phyloP scores from a whole-genome alignment of 2,888 invertebrate genomes.

The Cheiracanthium punctorium region DNA sequence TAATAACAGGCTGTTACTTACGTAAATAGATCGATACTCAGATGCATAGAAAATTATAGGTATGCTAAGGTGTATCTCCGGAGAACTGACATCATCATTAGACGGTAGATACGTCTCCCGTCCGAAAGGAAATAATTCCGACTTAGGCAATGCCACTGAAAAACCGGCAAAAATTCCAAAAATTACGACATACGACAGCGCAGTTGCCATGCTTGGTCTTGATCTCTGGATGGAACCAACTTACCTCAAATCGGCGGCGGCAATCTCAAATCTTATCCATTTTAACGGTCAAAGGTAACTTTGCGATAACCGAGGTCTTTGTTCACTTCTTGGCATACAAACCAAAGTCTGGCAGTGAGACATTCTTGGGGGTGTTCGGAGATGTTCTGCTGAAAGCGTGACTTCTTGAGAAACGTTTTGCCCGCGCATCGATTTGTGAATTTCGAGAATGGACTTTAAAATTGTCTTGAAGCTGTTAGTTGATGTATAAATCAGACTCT shows the following conservation, averaged over 20 bases:
- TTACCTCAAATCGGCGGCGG: not conserved
- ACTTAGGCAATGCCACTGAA: conserved; percentile 24
- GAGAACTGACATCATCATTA: conserved; percentile 81
- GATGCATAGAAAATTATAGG: conserved; percentile 89
- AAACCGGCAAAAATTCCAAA: not conserved
- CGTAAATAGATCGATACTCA: conserved; percentile 85
- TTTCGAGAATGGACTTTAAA: too few relatives aligned
- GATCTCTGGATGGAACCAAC: not conserved
- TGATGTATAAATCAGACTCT: too few relatives aligned
- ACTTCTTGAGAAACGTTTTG: too few relatives aligned
- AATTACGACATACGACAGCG: not conserved
- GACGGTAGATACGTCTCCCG: conserved; percentile 78
- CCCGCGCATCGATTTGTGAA: too few relatives aligned
- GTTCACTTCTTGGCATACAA: conserved; percentile 45
- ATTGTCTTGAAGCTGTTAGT: too few relatives aligned
- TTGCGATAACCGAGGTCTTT: conserved; percentile 39
- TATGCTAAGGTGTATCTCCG: conserved; percentile 81
- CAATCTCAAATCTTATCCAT: conserved; percentile 31
- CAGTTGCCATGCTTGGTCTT: conserved; percentile 31
- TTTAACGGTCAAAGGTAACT: conserved; percentile 55
- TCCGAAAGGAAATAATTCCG: conserved; percentile 70
- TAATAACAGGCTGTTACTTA: conserved; percentile 80
- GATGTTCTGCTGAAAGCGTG: too few relatives aligned
- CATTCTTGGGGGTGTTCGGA: too few relatives aligned
- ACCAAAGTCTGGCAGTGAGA: conserved; percentile 64